Conservation (phyloP, 2,797 vertebrate genomes). For the Steatocranus sp. region DNA sequence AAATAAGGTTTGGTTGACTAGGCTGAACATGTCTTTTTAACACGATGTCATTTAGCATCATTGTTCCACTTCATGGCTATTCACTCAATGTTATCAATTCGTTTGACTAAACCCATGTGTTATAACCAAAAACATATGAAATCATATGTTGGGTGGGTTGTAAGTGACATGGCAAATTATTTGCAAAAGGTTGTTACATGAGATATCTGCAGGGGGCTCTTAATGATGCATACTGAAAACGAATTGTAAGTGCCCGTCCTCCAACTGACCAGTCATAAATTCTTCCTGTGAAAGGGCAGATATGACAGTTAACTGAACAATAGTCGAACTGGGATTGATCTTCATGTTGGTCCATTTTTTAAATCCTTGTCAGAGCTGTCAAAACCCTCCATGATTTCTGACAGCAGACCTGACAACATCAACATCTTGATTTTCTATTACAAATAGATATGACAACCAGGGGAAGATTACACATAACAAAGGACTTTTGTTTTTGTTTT, state of each 20-base stretch:
- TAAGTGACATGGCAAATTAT: neutral
- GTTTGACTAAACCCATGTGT: neutral
- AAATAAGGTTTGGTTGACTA: neutral
- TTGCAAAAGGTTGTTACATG: constrained; percentile 5
- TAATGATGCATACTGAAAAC: constrained; percentile 44
- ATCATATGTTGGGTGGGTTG: neutral
- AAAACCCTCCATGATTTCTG: constrained; percentile 51
- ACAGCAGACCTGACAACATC: constrained; percentile 59
- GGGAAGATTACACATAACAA: neutral
- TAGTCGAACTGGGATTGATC: constrained; percentile 68
- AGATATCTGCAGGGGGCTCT: neutral
- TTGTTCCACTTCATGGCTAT: neutral
- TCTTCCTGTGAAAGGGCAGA: constrained; percentile 63
- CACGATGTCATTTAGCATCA: neutral
- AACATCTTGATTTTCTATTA: constrained; percentile 67
- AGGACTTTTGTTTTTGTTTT: neutral
- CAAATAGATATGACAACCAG: constrained; percentile 18
- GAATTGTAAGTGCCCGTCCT: constrained; percentile 39
- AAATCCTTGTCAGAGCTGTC: constrained; percentile 68
- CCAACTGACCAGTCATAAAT: constrained; percentile 55
- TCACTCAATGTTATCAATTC: neutral
- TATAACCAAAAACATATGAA: neutral
- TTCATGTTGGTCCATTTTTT: constrained; percentile 59
- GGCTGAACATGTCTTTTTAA: constrained; percentile 4
- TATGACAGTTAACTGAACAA: constrained; percentile 63